Evolutionary conservation across 2,797 vertebrate genomes (phyloP), one percentile per base, ranked within the genome.

Genomic region (Salmo trutta): DNA sequence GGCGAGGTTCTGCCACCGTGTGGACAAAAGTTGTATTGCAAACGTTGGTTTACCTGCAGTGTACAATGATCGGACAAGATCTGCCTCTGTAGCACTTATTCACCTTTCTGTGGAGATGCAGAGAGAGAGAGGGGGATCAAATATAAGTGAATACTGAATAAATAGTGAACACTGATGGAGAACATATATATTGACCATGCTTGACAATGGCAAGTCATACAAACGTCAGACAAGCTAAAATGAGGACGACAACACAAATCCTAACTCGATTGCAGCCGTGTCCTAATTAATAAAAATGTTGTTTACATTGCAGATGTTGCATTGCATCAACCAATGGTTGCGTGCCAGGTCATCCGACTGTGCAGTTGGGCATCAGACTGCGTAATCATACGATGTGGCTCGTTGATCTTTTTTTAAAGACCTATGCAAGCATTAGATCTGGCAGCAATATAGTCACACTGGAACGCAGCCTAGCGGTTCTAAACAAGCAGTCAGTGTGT

Each of bases 71-170:
- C 74, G 94, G 94, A 81, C 94, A 95, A 78, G 94, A 94, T 19
- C 94, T 91, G 77, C 94, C 94, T 82, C 94, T 74, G 85, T 94
- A 95, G 81, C 94, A 95, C 78, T 94, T 95, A 62, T 95, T 95
- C 83, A 94, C 94, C 85, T 95, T 95, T 87, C 94, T 95, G 65
- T 78, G 21, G 51, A 76, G 70, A 80, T 3, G 68, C 27, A 81
- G 29, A 82, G 81, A 83, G 81, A 83, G 81, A 74, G n/a, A 73
- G 71, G 77, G 36, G 77, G 65, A 76, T 65, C 3, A 14, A 16
- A 62, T 21, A 31, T 52, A 5, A 33, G 71, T 51, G 71, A 67
- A 68, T 19, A n/a, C n/a, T 24, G 41, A 66, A n/a, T 62, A 8
- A 54, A 27, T 17, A 17, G 65, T 36, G 56, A 21, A 56, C 17